Evolutionary conservation across 2,113 vertebrate species (phyloP).

Genomic region (Sapajus apella): DNA sequence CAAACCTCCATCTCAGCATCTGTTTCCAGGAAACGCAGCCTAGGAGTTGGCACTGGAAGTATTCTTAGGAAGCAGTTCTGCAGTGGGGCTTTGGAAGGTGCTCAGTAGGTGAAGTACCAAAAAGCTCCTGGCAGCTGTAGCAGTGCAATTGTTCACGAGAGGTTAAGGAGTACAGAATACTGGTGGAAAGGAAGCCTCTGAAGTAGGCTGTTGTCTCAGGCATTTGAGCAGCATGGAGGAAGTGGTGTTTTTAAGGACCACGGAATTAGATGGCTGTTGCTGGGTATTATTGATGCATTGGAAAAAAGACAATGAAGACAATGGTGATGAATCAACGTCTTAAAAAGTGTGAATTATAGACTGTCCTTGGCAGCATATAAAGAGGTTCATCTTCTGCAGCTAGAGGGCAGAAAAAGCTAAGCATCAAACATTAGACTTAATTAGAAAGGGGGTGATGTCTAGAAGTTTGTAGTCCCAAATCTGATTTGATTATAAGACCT

Average conservation of each 20-base stretch:
- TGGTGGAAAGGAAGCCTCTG: neutral
- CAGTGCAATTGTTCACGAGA: neutral
- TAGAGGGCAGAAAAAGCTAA: neutral
- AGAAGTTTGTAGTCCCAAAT: neutral
- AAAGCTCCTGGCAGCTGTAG: neutral
- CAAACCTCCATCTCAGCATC: neutral
- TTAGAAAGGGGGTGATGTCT: neutral
- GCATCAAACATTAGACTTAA: neutral
- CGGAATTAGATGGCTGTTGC: neutral
- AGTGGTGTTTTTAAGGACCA: neutral
- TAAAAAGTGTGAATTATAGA: neutral
- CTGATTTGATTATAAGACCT: neutral
- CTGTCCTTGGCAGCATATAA: neutral
- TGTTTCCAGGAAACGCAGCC: neutral
- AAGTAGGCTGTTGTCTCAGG: neutral
- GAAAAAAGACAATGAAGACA: neutral
- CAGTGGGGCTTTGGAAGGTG: neutral
- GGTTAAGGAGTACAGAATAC: neutral
- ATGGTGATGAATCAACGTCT: neutral
- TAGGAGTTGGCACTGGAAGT: neutral
- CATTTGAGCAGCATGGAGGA: neutral
- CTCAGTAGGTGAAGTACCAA: neutral
- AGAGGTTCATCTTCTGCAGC: neutral
- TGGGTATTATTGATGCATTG: neutral
- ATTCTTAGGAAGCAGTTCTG: neutral